Conservation (phyloP, 2,113 vertebrate genomes). For the Lamprologus tigripictilis region DNA sequence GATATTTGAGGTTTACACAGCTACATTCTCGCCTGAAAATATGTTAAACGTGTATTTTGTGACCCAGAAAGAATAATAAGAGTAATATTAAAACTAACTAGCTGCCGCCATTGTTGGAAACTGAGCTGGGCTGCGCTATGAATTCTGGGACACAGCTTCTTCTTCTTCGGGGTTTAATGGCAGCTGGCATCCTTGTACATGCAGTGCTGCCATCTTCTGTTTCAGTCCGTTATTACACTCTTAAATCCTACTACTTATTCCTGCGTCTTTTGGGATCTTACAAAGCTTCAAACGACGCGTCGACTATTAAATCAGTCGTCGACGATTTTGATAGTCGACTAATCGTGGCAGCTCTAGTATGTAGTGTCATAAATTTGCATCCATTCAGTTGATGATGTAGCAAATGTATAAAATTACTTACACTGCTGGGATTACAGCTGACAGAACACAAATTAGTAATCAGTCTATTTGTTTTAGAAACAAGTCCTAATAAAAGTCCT, state of each 20-base stretch:
- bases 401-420: not conserved
- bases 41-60: no score
- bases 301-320: fast-evolving
- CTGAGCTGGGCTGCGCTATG: no score
- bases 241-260: not conserved
- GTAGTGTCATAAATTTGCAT: not conserved
- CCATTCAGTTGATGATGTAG: not conserved
- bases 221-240: not conserved
- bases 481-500: not conserved
- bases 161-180: not conserved
- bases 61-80: no score
- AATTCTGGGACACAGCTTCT: not conserved
- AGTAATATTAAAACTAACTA: no score
- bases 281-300: fast-evolving
- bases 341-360: fast-evolving
- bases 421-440: not conserved
- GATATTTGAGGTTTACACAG: no score
- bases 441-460: not conserved
- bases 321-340: fast-evolving
- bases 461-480: not conserved
- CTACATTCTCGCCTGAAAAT: no score
- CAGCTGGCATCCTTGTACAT: not conserved
- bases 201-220: not conserved
- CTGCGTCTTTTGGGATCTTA: fast-evolving
- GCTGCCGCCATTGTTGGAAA: no score